Conservation (phyloP, 2,797 vertebrate species). For the Schizopygopsis malacanthus region DNA sequence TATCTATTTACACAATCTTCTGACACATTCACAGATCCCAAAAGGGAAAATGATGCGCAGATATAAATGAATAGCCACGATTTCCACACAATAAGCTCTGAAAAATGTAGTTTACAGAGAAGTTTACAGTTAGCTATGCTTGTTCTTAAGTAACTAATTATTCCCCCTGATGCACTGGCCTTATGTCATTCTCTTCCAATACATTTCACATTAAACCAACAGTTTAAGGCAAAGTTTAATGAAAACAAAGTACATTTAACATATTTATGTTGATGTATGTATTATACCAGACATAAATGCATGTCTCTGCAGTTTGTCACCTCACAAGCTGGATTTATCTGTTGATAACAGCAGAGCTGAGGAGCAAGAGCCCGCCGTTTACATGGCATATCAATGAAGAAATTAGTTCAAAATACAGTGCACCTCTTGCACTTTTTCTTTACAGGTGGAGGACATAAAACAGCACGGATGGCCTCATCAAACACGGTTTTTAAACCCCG, state of each 20-base stretch:
- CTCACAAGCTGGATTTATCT: conserved; percentile 38
- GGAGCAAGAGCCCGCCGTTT: background rate
- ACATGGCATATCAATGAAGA: conserved; percentile 1
- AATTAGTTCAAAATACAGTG: conserved; percentile 76
- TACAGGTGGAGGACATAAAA: conserved; percentile 86
- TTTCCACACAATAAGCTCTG: conserved; percentile 36
- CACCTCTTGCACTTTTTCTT: conserved; percentile 88
- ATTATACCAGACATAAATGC: conserved; percentile 14
- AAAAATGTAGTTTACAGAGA: background rate
- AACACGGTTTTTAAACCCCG: conserved; percentile 88
- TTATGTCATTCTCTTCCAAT: conserved; percentile 7
- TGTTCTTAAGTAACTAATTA: conserved; percentile 9
- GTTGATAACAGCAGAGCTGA: conserved; percentile 32
- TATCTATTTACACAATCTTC: conserved; percentile 58
- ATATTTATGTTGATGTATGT: conserved; percentile 7
- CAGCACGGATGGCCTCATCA: conserved; percentile 89
- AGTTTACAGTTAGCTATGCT: conserved; percentile 17
- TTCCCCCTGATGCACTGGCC: conserved; percentile 1
- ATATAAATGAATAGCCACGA: conserved; percentile 45
- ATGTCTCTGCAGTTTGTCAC: conserved; percentile 37
- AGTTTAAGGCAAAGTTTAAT: conserved; percentile 52
- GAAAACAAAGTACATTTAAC: conserved; percentile 45
- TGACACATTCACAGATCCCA: conserved; percentile 60
- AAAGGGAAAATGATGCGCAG: conserved; percentile 27
- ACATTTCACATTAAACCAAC: conserved; percentile 12